Percentiles rank a stretch among this genome's conserved stretches.
phyloP scores from a whole-genome alignment of 2,797 vertebrate genomes.

The Poecilia wingei region DNA sequence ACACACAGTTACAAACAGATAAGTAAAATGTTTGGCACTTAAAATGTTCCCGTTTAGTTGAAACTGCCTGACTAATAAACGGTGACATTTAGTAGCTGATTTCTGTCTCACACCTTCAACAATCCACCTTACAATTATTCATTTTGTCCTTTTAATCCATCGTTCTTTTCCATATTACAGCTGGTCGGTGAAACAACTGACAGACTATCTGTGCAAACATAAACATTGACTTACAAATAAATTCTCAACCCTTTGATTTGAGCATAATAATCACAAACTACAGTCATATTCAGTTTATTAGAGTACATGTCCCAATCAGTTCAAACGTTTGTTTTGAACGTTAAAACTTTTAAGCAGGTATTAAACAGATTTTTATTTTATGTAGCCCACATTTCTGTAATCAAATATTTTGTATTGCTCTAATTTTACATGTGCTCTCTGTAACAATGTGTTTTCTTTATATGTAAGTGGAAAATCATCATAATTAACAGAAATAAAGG shows the following conservation, averaged over 20 bases:
- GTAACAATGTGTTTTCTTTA: background rate
- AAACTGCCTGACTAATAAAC: background rate
- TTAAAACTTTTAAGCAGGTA: background rate
- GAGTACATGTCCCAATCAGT: background rate
- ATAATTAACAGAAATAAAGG: background rate
- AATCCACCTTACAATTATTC: background rate
- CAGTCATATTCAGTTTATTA: background rate
- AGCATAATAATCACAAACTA: background rate
- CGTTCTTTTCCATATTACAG: background rate
- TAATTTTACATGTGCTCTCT: background rate
- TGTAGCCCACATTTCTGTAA: background rate
- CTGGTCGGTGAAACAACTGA: background rate
- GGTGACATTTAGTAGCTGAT: too few relatives aligned
- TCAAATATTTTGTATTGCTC: background rate
- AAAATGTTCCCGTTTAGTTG: background rate
- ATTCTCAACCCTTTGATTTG: too few relatives aligned
- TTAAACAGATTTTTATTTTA: background rate
- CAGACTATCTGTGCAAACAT: too few relatives aligned
- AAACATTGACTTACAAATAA: too few relatives aligned
- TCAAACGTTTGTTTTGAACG: too few relatives aligned
- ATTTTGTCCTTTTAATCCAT: background rate
- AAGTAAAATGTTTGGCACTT: background rate
- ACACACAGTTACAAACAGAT: background rate
- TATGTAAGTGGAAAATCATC: background rate
- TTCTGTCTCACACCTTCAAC: too few relatives aligned